phyloP scores from a whole-genome alignment of 2,797 vertebrate genomes.

The Darevskia mixta region DNA sequence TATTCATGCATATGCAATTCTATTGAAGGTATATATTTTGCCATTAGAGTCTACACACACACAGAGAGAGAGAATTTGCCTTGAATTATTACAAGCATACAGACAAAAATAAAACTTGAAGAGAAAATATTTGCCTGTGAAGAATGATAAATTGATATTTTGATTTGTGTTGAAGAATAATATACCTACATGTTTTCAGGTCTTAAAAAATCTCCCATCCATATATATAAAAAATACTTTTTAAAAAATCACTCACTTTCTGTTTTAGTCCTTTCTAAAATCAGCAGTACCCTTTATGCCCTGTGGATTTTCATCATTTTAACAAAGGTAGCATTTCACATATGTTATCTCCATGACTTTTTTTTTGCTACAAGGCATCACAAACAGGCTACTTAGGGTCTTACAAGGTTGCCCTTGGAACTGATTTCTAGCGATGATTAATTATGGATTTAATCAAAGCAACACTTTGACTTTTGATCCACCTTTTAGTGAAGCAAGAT shows the following conservation, averaged over 20 bases:
- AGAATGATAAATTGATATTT: neutral
- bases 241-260: neutral
- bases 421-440: neutral
- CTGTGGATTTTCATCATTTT: neutral
- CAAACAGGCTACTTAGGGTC: neutral
- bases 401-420: neutral
- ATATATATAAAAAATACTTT: neutral
- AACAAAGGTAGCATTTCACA: neutral
- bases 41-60: neutral
- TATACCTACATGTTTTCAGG: neutral
- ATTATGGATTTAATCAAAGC: neutral
- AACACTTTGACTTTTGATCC: conserved; percentile 9
- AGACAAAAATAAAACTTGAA: neutral
- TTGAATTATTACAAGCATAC: neutral
- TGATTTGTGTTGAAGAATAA: neutral
- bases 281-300: neutral
- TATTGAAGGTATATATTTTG: neutral
- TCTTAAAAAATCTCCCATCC: neutral
- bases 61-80: neutral
- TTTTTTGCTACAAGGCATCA: neutral
- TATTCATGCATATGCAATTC: no score
- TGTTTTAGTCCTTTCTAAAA: neutral
- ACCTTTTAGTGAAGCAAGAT: conserved; percentile 11
- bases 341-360: neutral
- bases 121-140: neutral